Percentiles rank a stretch among this genome's conserved stretches.
Evolutionary conservation across 2,797 vertebrate species (phyloP).

Genomic region (Phalloptychus januarius): DNA sequence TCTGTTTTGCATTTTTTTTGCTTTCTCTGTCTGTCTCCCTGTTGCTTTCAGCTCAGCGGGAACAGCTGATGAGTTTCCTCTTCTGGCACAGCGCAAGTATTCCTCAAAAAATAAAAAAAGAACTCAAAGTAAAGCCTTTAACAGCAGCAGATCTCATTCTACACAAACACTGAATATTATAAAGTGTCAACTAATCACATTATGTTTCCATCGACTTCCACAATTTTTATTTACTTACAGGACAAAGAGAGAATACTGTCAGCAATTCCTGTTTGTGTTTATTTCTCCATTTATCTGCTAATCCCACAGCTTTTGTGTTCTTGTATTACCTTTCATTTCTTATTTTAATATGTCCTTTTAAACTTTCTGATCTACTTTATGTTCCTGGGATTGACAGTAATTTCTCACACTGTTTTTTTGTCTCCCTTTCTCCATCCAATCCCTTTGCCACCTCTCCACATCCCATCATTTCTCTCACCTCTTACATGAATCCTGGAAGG

Average conservation of each 20-base stretch:
- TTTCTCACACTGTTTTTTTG: slow-evolving; percentile 5
- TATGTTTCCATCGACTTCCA: neutral
- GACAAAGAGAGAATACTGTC: neutral
- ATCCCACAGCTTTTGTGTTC: neutral
- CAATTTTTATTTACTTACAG: neutral
- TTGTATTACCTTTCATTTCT: neutral
- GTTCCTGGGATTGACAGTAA: slow-evolving; percentile 9
- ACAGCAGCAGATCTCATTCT: neutral
- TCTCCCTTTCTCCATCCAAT: neutral
- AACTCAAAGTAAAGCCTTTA: neutral
- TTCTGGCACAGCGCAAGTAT: slow-evolving; percentile 57
- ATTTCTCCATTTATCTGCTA: slow-evolving; percentile 15
- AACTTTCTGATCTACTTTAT: neutral
- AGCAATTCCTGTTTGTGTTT: neutral
- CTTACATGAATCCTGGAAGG: slow-evolving; percentile 63
- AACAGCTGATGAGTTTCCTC: slow-evolving; percentile 73
- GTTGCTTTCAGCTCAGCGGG: slow-evolving; percentile 64
- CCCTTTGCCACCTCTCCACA: slow-evolving; percentile 18
- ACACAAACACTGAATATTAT: neutral
- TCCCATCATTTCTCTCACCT: slow-evolving; percentile 38
- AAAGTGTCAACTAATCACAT: neutral
- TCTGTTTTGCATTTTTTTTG: slow-evolving; percentile 25
- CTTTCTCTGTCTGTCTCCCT: slow-evolving; percentile 51
- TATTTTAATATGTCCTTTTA: slow-evolving; percentile 5
- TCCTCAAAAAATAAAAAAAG: slow-evolving; percentile 27